phyloP scores from a whole-genome alignment of 2,797 vertebrate genomes.

The Halcyon chelicuti region DNA sequence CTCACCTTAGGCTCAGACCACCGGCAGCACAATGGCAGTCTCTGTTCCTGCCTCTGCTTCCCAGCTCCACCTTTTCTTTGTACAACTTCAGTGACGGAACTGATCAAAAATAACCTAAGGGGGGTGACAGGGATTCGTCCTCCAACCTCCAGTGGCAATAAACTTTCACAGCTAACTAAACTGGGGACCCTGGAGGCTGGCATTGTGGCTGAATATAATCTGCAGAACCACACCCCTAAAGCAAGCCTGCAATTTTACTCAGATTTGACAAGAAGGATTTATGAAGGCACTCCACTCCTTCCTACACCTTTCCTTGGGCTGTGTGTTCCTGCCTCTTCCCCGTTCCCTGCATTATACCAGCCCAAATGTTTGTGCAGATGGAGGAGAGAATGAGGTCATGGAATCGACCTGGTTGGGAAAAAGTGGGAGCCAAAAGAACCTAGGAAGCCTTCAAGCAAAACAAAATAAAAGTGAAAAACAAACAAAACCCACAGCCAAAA shows the following conservation, averaged over 20 bases:
- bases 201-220: background rate
- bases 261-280: background rate
- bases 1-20: background rate
- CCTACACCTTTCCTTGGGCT: background rate
- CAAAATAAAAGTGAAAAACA: constrained; percentile 31
- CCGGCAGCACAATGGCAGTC: background rate
- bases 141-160: background rate
- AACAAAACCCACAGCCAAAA: constrained; percentile 36
- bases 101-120: background rate
- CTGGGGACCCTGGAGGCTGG: background rate
- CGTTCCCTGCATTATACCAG: background rate
- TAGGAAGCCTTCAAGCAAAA: constrained; percentile 38
- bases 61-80: background rate
- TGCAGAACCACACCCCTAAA: background rate
- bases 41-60: background rate
- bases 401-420: constrained; percentile 7
- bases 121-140: background rate
- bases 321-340: background rate
- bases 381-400: constrained; percentile 28
- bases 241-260: background rate
- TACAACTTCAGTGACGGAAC: background rate
- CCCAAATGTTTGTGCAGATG: constrained; percentile 57
- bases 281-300: background rate
- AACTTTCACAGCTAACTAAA: background rate
- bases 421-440: constrained; percentile 43